phyloP scores from a whole-genome alignment of 2,888 invertebrate species.

The Sphaerophoria rueppellii region DNA sequence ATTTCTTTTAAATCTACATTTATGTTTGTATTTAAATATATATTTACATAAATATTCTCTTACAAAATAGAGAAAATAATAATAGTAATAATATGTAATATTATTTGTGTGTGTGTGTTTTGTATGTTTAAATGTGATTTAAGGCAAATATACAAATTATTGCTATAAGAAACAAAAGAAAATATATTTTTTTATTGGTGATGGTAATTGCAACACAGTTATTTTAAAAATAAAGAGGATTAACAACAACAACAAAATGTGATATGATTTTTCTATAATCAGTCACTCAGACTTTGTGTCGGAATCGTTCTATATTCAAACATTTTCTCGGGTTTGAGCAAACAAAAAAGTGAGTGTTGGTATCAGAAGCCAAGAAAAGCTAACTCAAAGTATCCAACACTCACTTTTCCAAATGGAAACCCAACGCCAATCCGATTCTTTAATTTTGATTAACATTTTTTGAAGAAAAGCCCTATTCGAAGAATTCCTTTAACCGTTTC shows the following conservation, averaged over 20 bases:
- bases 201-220: constrained; percentile 35
- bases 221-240: constrained; percentile 17
- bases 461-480: constrained; percentile 56
- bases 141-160: constrained; percentile 48
- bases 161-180: constrained; percentile 35
- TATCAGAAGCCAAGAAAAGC: too few relatives aligned
- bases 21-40: constrained; percentile 36
- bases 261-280: constrained; percentile 61
- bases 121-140: constrained; percentile 27
- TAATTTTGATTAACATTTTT: not conserved
- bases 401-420: not conserved
- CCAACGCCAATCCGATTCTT: not conserved
- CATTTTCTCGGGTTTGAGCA: constrained; percentile 1
- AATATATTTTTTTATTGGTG: not conserved
- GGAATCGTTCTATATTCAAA: not conserved
- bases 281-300: constrained; percentile 57
- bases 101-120: constrained; percentile 16
- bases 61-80: constrained; percentile 68
- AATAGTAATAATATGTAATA: constrained; percentile 41
- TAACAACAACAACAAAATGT: constrained; percentile 46
- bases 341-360: not conserved
- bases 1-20: constrained; percentile 31
- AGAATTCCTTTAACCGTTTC: constrained; percentile 75
- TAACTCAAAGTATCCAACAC: too few relatives aligned
- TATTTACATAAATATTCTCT: constrained; percentile 71